Evolutionary conservation across 2,888 invertebrate species (phyloP), one percentile per base, ranked within the genome.

Genomic region (Ligdia adustata): DNA sequence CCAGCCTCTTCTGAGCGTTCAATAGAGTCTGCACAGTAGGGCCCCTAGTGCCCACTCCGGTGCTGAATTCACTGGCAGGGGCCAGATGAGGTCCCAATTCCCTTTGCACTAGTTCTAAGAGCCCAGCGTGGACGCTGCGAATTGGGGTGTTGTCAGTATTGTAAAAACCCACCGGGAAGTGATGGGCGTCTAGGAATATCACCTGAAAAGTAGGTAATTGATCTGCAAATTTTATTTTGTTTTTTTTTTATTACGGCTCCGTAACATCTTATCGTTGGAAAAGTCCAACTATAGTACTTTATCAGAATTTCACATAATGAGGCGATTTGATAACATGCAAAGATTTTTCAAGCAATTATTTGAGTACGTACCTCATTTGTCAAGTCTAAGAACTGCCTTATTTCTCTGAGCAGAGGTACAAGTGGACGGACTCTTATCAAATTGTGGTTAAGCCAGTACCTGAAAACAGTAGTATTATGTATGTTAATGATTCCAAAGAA

Each of bases 121-220:
- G 75, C 7, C 91, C 88, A 4, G 77, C 75, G 67, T 94, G 94
- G 1, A 92, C 89, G 7, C 69, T 67, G 0, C 82, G 73, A 12
- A 90, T 83, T 0, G 91, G 89, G 0, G 84, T 71, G 20, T 87
- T 86, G 38, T 87, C 76, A 0, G 72, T 66, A 15, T 84, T 71
- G 59, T 90, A 89, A 59, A 94, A 93, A 1, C 93, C 93, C 9
- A 93, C 84, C 0, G 96, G 96, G 77, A 97, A 96, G 50, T 95
- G 93, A 66, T 96, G 96, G 31, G 97, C 95, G 68, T 97, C 96
- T 34, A 97, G 78, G 51, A 97, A 92, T 5, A 97, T 90, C 18
- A 96, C 85, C 91, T 91, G 72, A 3, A 66, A 52, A 1, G 3
- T 7, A 4, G 7, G n/a, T n/a, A n/a, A n/a, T n/a, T n/a, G n/a